These are phyloP conservation scores for Lepidocolaptes lacrymiger DNA, from an alignment of 2,797 vertebrate genomes.

Conservation along the genomic window DNA sequence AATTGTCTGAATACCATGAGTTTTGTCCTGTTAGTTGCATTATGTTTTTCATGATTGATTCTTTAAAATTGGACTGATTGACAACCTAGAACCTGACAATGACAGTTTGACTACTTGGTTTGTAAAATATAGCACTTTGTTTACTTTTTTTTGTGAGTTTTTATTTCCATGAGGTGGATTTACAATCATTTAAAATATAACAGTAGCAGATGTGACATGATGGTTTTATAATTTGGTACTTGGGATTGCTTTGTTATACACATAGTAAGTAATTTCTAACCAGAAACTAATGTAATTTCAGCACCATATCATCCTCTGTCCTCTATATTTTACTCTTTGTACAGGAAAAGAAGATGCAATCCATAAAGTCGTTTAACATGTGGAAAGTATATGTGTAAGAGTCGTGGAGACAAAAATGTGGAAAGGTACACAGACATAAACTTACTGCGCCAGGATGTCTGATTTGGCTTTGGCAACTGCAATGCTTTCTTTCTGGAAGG, in stretches of 20 bases:
- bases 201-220: not conserved
- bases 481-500: not conserved
- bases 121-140: not conserved
- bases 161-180: not conserved
- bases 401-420: not conserved
- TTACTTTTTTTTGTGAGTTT: not conserved
- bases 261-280: not conserved
- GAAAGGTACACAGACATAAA: not conserved
- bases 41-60: not conserved
- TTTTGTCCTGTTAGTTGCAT: not conserved
- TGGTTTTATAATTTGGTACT: not conserved
- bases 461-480: not conserved
- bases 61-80: not conserved
- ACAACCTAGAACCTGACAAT: not conserved
- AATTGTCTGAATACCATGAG: not conserved
- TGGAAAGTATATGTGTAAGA: not conserved
- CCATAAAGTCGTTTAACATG: not conserved
- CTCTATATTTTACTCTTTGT: not conserved
- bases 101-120: not conserved
- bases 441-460: not conserved
- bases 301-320: not conserved
- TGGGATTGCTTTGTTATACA: not conserved
- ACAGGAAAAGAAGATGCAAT: not conserved
- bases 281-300: not conserved
- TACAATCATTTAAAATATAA: not conserved